These are phyloP conservation scores for Drosophila bocqueti DNA, from an alignment of 1,140 invertebrate species.

Conservation along the genomic window DNA sequence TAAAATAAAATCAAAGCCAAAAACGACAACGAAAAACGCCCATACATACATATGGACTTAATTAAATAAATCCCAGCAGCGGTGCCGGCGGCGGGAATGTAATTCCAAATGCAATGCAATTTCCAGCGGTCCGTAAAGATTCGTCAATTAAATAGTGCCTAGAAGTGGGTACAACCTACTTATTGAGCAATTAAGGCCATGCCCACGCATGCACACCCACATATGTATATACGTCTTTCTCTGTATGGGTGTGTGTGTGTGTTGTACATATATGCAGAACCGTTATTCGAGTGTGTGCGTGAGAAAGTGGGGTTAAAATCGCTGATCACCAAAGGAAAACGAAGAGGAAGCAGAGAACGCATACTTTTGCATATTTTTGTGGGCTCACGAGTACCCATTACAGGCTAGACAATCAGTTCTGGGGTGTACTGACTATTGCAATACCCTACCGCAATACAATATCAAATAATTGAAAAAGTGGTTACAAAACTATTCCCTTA, in stretches of 20 bases:
- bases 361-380: slow-evolving; percentile 20
- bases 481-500: too few species aligned
- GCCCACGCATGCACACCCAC: slow-evolving; percentile 48
- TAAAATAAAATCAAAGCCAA: slow-evolving; percentile 12
- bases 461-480: background rate
- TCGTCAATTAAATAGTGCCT: slow-evolving; percentile 66
- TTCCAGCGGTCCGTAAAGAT: slow-evolving; percentile 24
- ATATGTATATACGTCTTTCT: slow-evolving; percentile 14
- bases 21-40: slow-evolving; percentile 8
- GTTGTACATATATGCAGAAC: slow-evolving; percentile 16
- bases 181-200: slow-evolving; percentile 75
- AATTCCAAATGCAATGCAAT: slow-evolving; percentile 25
- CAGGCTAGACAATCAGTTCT: background rate
- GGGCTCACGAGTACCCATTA: background rate
- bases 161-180: slow-evolving; percentile 56
- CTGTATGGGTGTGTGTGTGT: slow-evolving; percentile 19
- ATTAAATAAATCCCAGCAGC: background rate
- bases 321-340: slow-evolving; percentile 19
- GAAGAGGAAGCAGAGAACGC: background rate
- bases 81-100: background rate
- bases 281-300: slow-evolving; percentile 24
- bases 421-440: background rate
- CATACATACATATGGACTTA: background rate
- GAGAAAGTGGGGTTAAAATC: slow-evolving; percentile 20
- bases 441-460: background rate